phyloP scores from a whole-genome alignment of 2,888 invertebrate species.

The Xanthia togata region DNA sequence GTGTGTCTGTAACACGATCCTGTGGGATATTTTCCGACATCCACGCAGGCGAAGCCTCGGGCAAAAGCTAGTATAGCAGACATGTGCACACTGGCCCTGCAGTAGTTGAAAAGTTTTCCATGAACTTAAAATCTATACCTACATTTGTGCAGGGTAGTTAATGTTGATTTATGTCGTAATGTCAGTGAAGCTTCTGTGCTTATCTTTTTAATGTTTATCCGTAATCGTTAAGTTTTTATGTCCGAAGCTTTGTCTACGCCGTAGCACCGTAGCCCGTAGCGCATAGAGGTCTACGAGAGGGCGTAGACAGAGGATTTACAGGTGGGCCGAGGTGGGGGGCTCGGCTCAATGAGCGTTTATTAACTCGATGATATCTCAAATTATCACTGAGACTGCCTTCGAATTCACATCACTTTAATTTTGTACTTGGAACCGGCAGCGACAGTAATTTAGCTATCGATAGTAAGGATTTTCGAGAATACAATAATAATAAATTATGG shows the following conservation, averaged over 20 bases:
- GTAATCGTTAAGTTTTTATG: constrained; percentile 38
- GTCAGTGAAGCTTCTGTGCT: constrained; percentile 28
- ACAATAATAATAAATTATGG: neutral
- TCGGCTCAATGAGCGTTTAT: constrained; percentile 62
- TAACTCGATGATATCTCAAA: constrained; percentile 42
- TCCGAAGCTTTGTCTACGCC: constrained; percentile 58
- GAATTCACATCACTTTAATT: neutral
- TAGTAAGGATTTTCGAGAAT: neutral
- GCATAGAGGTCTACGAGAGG: constrained; percentile 46
- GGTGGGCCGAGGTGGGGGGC: constrained; percentile 54
- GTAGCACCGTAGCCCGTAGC: constrained; percentile 59
- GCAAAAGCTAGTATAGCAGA: no score
- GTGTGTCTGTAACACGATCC: no score
- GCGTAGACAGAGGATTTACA: constrained; percentile 49
- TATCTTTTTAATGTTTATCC: constrained; percentile 30
- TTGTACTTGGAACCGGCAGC: no score
- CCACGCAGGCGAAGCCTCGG: no score
- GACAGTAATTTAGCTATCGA: neutral
- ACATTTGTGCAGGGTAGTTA: constrained; percentile 13
- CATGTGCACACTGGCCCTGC: neutral
- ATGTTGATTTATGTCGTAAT: constrained; percentile 19
- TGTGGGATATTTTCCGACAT: no score
- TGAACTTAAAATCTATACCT: neutral
- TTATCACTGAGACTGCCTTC: constrained; percentile 37
- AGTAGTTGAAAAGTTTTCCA: neutral